A percentile compares a stretch with the other conserved stretches of the same genome.
Evolutionary conservation across 2,797 vertebrate species (phyloP).

Genomic region (Capromys pilorides): DNA sequence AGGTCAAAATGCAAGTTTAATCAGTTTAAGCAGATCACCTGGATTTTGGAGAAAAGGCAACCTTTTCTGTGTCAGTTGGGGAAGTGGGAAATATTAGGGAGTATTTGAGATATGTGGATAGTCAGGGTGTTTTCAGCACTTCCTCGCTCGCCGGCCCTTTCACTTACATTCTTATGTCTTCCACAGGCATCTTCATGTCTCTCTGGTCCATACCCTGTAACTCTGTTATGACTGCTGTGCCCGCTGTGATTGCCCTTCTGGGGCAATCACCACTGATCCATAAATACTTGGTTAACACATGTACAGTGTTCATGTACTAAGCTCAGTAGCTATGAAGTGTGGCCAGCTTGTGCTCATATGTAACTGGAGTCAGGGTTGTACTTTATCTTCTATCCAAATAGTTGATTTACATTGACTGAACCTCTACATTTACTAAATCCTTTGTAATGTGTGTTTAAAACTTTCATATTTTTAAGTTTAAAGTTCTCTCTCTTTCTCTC

Average conservation of each 20-base stretch:
- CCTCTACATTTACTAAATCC: background rate
- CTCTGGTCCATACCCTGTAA: background rate
- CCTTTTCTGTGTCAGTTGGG: background rate
- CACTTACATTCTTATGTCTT: background rate
- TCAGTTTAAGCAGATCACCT: background rate
- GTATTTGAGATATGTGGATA: background rate
- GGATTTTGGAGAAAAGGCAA: background rate
- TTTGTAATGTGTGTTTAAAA: conserved; percentile 10
- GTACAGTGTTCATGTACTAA: background rate
- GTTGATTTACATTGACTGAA: background rate
- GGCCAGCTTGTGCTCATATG: background rate
- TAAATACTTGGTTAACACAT: background rate
- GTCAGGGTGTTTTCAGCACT: background rate
- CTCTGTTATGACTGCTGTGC: background rate
- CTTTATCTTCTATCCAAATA: conserved; percentile 21
- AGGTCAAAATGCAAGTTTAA: background rate
- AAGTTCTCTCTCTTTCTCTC: too few relatives aligned
- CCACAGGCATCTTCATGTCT: background rate
- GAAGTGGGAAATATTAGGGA: background rate
- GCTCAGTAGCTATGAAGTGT: background rate
- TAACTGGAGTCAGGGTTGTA: background rate
- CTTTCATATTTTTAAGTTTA: background rate
- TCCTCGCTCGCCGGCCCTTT: background rate
- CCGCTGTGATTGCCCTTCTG: background rate
- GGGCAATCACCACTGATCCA: background rate